Conservation (phyloP, 1,140 invertebrate species). For the Dendrolimus punctatus region DNA sequence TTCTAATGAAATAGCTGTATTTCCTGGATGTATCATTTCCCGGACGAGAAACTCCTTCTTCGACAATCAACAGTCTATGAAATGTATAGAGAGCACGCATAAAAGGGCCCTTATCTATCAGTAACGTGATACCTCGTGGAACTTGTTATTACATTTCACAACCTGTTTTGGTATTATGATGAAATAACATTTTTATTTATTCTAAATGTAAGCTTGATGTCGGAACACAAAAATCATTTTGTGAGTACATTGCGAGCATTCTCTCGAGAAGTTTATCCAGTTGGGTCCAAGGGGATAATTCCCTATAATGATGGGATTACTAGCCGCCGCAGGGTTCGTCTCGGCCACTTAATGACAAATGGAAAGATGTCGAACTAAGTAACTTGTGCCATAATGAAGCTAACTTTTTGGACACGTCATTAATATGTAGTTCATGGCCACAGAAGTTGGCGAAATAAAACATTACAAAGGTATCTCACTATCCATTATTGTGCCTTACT, state of each 20-base stretch:
- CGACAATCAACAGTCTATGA: no score
- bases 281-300: slow-evolving; percentile 31
- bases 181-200: no score
- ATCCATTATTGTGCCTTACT: no score
- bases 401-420: slow-evolving; percentile 19
- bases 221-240: no score
- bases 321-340: slow-evolving; percentile 12
- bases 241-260: no score
- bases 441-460: background rate
- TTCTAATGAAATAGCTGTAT: background rate
- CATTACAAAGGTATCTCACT: background rate
- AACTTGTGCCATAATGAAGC: slow-evolving; percentile 23
- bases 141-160: no score
- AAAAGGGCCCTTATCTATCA: no score
- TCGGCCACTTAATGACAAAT: slow-evolving; percentile 31
- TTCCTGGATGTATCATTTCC: slow-evolving; percentile 11
- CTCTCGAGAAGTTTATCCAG: slow-evolving; percentile 2
- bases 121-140: no score
- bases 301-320: slow-evolving; percentile 40
- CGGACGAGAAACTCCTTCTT: no score
- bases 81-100: no score
- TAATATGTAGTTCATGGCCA: background rate
- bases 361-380: slow-evolving; percentile 17
- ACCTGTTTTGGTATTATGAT: no score
- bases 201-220: no score